Conservation (phyloP, 2,888 invertebrate genomes). For the Tridacna gigas region DNA sequence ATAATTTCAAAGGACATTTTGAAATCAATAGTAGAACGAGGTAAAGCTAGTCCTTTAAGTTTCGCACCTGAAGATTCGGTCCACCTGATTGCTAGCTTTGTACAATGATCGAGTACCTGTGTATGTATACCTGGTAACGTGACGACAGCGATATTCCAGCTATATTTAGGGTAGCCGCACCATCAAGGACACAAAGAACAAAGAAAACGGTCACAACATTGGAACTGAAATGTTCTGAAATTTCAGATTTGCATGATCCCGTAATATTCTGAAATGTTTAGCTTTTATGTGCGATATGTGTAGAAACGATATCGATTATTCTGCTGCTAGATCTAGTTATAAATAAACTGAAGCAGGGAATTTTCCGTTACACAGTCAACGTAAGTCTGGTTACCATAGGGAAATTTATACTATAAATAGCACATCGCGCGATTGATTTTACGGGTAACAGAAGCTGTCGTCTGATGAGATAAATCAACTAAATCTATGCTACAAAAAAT, state of each 20-base stretch:
- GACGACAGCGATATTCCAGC: slow-evolving; percentile 4
- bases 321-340: too few species aligned
- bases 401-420: slow-evolving; percentile 7
- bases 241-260: too few species aligned
- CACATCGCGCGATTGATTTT: slow-evolving; percentile 6
- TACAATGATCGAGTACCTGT: too few species aligned
- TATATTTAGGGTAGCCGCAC: too few species aligned
- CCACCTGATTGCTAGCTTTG: slow-evolving; percentile 33
- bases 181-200: too few species aligned
- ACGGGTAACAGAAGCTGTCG: background rate
- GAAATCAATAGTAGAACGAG: slow-evolving; percentile 9
- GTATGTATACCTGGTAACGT: too few species aligned
- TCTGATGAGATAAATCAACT: background rate
- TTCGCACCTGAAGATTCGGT: slow-evolving; percentile 43
- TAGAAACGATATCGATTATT: too few species aligned
- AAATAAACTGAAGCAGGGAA: too few species aligned
- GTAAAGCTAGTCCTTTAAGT: slow-evolving; percentile 39
- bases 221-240: too few species aligned
- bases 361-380: background rate
- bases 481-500: background rate
- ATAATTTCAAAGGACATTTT: slow-evolving; percentile 21
- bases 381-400: slow-evolving; percentile 17
- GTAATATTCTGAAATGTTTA: too few species aligned
- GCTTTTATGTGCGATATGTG: too few species aligned
- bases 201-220: too few species aligned